These are phyloP conservation scores for Dicranocentrus wangi DNA, from an alignment of 2,888 invertebrate genomes.

Conservation along the genomic window DNA sequence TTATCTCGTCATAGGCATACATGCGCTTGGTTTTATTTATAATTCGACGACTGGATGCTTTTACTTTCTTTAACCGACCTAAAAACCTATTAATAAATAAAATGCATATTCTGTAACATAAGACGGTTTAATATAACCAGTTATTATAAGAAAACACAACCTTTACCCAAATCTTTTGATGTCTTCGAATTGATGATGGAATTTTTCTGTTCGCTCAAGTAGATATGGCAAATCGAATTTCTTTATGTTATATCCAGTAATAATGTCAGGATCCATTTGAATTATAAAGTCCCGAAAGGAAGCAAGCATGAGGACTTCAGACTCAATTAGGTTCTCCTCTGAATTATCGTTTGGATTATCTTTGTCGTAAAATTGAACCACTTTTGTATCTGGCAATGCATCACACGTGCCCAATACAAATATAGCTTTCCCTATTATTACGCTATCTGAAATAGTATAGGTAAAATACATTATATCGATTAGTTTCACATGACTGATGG, in stretches of 20 bases:
- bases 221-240: conserved; percentile 68
- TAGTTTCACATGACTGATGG: no score
- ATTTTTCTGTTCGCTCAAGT: conserved; percentile 52
- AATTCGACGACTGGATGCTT: conserved; percentile 42
- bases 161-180: conserved; percentile 24
- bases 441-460: background rate
- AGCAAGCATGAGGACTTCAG: conserved; percentile 55
- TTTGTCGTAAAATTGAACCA: conserved; percentile 56
- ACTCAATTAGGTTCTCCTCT: conserved; percentile 14
- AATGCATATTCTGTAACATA: no score
- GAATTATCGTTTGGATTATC: background rate
- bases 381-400: conserved; percentile 41
- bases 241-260: conserved; percentile 69
- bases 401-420: conserved; percentile 65
- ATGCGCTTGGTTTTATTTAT: conserved; percentile 53
- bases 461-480: background rate
- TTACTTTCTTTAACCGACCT: conserved; percentile 58
- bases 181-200: conserved; percentile 11
- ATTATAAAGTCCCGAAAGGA: conserved; percentile 64
- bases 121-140: no score
- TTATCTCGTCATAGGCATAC: conserved; percentile 43
- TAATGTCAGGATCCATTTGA: conserved; percentile 66
- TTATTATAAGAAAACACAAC: no score
- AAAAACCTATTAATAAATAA: no score
- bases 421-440: conserved; percentile 43